Evolutionary conservation across 23 tunicate species (phyloP).

Genomic region (Aplidium turbinatum): DNA sequence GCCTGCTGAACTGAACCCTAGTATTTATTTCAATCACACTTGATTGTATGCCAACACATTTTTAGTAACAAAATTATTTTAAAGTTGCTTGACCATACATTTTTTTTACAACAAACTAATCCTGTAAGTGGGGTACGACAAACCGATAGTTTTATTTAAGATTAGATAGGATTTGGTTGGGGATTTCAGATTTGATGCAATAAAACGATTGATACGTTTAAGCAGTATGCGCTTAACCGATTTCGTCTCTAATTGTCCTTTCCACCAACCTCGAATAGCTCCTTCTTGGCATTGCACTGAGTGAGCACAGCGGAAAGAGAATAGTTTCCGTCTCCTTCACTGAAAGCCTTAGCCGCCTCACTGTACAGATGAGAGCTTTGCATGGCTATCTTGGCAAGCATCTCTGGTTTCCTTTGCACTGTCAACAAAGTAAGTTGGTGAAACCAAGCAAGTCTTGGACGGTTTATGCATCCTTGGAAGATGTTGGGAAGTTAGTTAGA

Average conservation of each 20-base stretch:
- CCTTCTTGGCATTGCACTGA: constrained; percentile 52
- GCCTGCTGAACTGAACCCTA: too few relatives aligned
- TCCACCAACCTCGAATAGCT: constrained; percentile 59
- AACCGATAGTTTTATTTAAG: too few relatives aligned
- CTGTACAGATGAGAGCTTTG: constrained; percentile 70
- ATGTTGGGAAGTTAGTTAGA: neutral
- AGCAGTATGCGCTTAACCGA: neutral
- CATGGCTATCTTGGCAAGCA: constrained; percentile 81
- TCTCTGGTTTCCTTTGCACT: constrained; percentile 79
- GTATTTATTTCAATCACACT: too few relatives aligned
- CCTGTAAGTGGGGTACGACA: too few relatives aligned
- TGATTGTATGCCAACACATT: too few relatives aligned
- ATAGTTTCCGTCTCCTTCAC: constrained; percentile 35
- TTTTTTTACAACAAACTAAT: too few relatives aligned
- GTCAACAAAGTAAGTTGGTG: constrained; percentile 5
- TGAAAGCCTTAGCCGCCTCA: constrained; percentile 64
- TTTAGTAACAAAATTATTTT: too few relatives aligned
- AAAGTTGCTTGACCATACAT: too few relatives aligned
- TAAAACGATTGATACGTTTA: neutral
- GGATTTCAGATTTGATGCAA: neutral
- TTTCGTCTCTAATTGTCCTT: neutral
- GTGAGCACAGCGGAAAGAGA: constrained; percentile 15
- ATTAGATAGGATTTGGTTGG: too few relatives aligned
- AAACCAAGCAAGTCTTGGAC: neutral
- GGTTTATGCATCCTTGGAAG: too few relatives aligned